Evolutionary conservation across 1,140 invertebrate genomes (phyloP).

Genomic region (Hypsibius dujardini): DNA sequence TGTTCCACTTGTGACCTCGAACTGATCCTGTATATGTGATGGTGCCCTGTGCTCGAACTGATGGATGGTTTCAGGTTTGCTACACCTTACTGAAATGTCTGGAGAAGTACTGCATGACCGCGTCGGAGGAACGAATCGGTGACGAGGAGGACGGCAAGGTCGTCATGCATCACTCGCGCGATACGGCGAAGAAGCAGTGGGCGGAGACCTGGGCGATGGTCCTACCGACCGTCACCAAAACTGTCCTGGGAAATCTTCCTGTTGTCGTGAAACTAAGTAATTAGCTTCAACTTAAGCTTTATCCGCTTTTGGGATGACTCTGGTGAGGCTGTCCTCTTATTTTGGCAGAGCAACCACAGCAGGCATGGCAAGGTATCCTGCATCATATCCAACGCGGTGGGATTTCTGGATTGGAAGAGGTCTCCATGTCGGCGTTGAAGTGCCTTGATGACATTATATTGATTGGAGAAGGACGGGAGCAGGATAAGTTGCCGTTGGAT

Average conservation of each 20-base stretch:
- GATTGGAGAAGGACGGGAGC: constrained; percentile 25
- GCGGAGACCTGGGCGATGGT: constrained; percentile 75
- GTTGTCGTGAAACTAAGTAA: constrained; percentile 1
- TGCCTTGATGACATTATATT: constrained; percentile 84
- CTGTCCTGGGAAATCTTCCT: neutral
- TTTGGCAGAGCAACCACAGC: constrained; percentile 9
- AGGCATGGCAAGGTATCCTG: constrained; percentile 6
- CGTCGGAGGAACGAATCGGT: constrained; percentile 49
- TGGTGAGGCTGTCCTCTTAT: neutral
- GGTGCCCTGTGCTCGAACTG: too few species aligned
- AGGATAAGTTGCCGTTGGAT: neutral
- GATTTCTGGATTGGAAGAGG: constrained; percentile 26
- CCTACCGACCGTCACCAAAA: constrained; percentile 31
- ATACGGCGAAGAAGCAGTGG: constrained; percentile 98
- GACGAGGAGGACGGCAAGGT: constrained; percentile 70
- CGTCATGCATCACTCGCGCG: constrained; percentile 90
- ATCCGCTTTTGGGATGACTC: neutral
- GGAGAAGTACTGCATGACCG: constrained; percentile 3
- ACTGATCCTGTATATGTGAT: too few species aligned
- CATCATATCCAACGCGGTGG: constrained; percentile 7
- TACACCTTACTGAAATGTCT: constrained; percentile 10
- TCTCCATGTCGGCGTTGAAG: constrained; percentile 79
- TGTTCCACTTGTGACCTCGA: too few species aligned
- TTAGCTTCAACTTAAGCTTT: neutral
- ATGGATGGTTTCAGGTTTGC: neutral